These are phyloP conservation scores for Physella acuta DNA, from an alignment of 1,140 invertebrate genomes.

Conservation along the genomic window DNA sequence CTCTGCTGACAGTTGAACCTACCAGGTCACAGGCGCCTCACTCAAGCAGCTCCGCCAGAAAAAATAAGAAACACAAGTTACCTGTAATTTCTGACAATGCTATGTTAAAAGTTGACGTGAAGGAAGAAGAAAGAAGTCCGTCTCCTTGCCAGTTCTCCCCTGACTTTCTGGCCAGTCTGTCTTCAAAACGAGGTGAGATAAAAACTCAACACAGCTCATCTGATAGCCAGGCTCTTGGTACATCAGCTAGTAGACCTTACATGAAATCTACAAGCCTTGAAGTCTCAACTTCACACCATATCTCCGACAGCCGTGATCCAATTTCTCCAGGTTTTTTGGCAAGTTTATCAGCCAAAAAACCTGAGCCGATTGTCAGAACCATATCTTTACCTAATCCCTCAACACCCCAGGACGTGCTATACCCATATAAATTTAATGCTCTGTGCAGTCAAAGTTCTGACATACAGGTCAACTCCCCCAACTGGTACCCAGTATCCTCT, in stretches of 20 bases:
- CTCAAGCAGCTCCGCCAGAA: neutral
- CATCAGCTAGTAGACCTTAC: neutral
- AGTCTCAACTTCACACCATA: neutral
- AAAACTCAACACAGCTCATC: neutral
- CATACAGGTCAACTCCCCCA: neutral
- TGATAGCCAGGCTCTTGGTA: neutral
- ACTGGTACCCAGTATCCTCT: neutral
- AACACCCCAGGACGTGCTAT: too few relatives aligned
- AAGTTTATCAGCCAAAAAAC: neutral
- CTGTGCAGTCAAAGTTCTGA: neutral
- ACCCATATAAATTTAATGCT: too few relatives aligned
- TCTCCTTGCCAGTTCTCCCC: constrained; percentile 18
- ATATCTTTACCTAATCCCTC: neutral
- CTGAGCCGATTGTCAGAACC: neutral
- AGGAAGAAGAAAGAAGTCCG: neutral
- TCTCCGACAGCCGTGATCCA: neutral
- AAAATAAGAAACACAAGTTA: neutral
- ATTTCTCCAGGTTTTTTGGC: neutral
- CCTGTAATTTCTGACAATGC: neutral
- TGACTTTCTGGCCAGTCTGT: constrained; percentile 3
- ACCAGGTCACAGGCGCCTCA: neutral
- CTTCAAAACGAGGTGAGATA: constrained; percentile 6
- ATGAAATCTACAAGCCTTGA: neutral
- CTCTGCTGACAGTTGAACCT: neutral
- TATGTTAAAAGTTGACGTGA: neutral